Evolutionary conservation across 2,797 vertebrate species (phyloP).

Genomic region (Loris lydekkerianus): DNA sequence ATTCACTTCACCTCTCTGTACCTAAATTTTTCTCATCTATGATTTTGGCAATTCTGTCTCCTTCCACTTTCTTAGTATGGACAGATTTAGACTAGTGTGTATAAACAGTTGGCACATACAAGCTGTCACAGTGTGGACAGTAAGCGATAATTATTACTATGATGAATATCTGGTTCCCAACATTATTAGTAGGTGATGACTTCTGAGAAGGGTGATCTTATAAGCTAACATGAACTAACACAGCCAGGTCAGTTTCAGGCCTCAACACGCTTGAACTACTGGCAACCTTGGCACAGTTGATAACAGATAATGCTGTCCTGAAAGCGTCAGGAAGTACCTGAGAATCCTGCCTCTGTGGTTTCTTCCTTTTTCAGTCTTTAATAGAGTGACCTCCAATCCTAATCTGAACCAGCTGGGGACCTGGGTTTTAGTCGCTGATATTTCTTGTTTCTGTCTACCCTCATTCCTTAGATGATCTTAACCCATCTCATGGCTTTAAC

Average conservation of each 20-base stretch:
- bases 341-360: neutral
- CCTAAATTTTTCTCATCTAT: conserved; percentile 35
- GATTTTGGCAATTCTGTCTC: conserved; percentile 30
- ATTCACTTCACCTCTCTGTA: neutral
- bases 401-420: neutral
- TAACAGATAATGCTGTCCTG: neutral
- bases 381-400: neutral
- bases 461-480: neutral
- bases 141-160: conserved; percentile 33
- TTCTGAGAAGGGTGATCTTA: conserved; percentile 35
- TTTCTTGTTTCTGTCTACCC: neutral
- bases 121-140: neutral
- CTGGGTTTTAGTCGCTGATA: neutral
- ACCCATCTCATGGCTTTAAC: neutral
- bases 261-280: neutral
- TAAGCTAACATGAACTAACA: conserved; percentile 6
- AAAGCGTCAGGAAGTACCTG: neutral
- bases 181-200: conserved; percentile 14
- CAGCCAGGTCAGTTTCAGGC: neutral
- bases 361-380: conserved; percentile 20
- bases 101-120: conserved; percentile 6
- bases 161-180: conserved; percentile 55
- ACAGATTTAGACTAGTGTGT: neutral
- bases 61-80: neutral
- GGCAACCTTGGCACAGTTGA: neutral